Evolutionary conservation across 2,888 invertebrate species (phyloP), one percentile per base, ranked within the genome.

Genomic region (Nomada lathburiana): DNA sequence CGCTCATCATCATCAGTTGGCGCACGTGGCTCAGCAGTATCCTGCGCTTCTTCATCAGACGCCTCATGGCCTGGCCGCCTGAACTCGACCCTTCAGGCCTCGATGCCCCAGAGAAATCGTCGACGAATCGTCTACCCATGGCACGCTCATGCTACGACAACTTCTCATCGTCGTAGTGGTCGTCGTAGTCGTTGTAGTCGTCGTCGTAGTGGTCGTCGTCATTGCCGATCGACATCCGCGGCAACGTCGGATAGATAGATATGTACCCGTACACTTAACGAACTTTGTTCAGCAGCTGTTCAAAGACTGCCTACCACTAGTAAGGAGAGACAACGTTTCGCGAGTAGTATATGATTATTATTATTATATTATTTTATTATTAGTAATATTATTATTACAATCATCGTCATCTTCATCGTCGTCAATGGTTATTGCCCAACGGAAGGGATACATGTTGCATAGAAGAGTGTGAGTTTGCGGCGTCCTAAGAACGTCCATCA

Each of bases 61-160:
- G 74, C 90, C 92, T 73, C 94, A 94, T 77, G 94, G 94, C 67
- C 88, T 94, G 84, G 93, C 94, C 65, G 93, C 92, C 85, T 94
- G 90, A 93, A 83, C 57, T 9, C 59, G 50, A 73, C 47, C 26
- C 29, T 13, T 62, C 52, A 62, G 71, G 50, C 44, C n/a, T 50
- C 47, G 75, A 86, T 83, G 78, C 81, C 90, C 89, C 89, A 89
- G 89, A 90, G 89, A 89, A 88, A 57, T 67, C 75, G 20, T 50
- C 47, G 23, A 55, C 3, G 9, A 16, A 29, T 53, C 23, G 36
- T 53, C 13, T 3, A 3, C 50, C 26, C 29, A 4, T 18, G 16
- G 26, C n/a, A 20, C 57, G 47, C n/a, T 11, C 3, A 16, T n/a
- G 70, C 36, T 5, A 55, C 55, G 50, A 47, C 50, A 36, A 36